Conservation (phyloP, 2,888 invertebrate genomes). For the Plebejus melissa region DNA sequence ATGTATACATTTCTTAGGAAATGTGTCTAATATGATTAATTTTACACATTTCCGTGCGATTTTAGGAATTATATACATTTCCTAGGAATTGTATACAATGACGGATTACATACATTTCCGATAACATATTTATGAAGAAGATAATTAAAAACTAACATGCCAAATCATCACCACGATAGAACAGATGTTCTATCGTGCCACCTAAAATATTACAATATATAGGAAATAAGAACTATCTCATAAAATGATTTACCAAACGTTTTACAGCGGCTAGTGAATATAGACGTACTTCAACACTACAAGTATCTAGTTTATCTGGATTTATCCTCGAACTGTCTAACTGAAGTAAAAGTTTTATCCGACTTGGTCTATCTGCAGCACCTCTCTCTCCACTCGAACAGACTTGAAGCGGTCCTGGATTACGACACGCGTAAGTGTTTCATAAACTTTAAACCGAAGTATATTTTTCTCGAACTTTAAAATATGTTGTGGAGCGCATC, state of each 20-base stretch:
- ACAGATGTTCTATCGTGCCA: too few relatives aligned
- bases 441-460: slow-evolving; percentile 30
- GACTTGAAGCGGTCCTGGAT: slow-evolving; percentile 69
- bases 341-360: slow-evolving; percentile 70
- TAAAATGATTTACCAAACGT: background rate
- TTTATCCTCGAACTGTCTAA: slow-evolving; percentile 76
- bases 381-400: slow-evolving; percentile 78
- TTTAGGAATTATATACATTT: too few relatives aligned
- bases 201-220: too few relatives aligned
- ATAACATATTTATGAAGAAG: too few relatives aligned
- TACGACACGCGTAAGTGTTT: slow-evolving; percentile 71
- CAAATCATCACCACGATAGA: too few relatives aligned
- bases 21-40: too few relatives aligned
- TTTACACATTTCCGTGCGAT: too few relatives aligned
- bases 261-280: slow-evolving; percentile 61
- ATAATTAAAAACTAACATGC: too few relatives aligned
- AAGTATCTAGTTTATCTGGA: slow-evolving; percentile 81
- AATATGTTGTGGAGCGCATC: background rate
- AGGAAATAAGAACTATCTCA: background rate
- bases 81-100: too few relatives aligned
- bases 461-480: background rate
- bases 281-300: slow-evolving; percentile 72
- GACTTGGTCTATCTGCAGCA: slow-evolving; percentile 77
- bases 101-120: too few relatives aligned
- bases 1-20: too few relatives aligned